Evolutionary conservation across 1,140 invertebrate species (phyloP), one percentile per base, ranked within the genome.

Genomic region (Drosophila ficusphila): DNA sequence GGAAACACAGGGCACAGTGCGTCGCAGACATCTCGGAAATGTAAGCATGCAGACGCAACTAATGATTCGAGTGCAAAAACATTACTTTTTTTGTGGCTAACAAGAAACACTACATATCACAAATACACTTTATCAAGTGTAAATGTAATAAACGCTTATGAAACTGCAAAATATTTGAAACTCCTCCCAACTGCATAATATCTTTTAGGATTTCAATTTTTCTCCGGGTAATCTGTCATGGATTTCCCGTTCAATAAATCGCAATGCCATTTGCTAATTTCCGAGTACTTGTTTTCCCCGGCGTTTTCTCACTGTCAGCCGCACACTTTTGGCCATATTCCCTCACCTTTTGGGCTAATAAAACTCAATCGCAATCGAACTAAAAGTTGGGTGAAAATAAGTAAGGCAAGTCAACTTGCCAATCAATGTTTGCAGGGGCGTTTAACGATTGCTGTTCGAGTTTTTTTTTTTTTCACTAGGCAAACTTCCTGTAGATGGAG

Each of bases 381-480:
- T 16, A 4, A 39, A 62, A 51, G 47, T 72, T 47, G 42, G 19
- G n/a, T 12, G 11, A 16, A 12, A 41, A 23, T 21, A 9, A 8
- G 11, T 8, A 16, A 48, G 39, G 36, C 25, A 31, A 67, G 62
- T 64, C 62, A 64, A 64, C 33, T 67, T 64, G 56, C 56, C 60
- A 64, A 64, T 64, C 60, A 64, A 64, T 46, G 60, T 47, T 67
- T n/a, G 58, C 60, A 46, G 44, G 14, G n/a, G 27, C 60, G 60
- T 65, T 67, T 65, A 72, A 52, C 68, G 69, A 72, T 61, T 61
- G 69, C 46, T 39, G 44, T 68, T 68, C 62, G 48, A 54, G 47
- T 47, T 62, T 46, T 41, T 5, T 11, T 6, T 11, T 47, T 62
- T 46, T 41, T 5, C 18, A n/a, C 18, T 25, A 6, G 11, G 18